Evolutionary conservation across 2,888 invertebrate genomes (phyloP).

Genomic region (Polydrusus pterygomalis): DNA sequence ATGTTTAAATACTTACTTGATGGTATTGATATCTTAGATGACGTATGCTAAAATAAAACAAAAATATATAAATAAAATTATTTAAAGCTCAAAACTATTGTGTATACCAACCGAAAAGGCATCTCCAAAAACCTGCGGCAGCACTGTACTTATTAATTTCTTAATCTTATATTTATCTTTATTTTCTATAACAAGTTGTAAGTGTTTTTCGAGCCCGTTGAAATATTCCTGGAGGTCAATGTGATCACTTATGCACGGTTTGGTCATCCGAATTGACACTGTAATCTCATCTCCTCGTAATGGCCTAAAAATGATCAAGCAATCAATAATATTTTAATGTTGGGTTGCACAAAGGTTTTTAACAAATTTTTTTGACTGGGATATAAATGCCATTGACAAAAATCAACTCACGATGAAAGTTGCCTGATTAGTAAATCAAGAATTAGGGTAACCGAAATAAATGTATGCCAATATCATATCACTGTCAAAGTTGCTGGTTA

Average conservation of each 20-base stretch:
- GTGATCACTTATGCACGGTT: neutral
- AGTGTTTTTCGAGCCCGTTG: neutral
- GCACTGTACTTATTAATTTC: slow-evolving; percentile 18
- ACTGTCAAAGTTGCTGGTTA: too few species aligned
- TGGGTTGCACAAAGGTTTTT: too few species aligned
- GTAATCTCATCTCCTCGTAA: neutral
- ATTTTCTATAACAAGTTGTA: slow-evolving; percentile 28
- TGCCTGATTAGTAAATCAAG: too few species aligned
- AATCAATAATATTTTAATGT: neutral
- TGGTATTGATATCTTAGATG: slow-evolving; percentile 3
- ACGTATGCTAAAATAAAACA: slow-evolving; percentile 25
- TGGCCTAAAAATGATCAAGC: neutral
- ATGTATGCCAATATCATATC: too few species aligned
- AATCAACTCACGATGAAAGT: too few species aligned
- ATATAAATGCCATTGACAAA: too few species aligned
- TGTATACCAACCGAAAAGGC: slow-evolving; percentile 25
- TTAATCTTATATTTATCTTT: slow-evolving; percentile 30
- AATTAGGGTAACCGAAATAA: too few species aligned
- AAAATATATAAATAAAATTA: neutral
- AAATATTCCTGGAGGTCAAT: neutral
- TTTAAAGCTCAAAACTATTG: neutral
- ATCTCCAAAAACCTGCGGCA: slow-evolving; percentile 31
- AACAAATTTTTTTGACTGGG: too few species aligned
- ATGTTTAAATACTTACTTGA: slow-evolving; percentile 25
- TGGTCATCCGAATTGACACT: neutral